Conservation (phyloP, 2,113 vertebrate genomes). For the Trachemys scripta region DNA sequence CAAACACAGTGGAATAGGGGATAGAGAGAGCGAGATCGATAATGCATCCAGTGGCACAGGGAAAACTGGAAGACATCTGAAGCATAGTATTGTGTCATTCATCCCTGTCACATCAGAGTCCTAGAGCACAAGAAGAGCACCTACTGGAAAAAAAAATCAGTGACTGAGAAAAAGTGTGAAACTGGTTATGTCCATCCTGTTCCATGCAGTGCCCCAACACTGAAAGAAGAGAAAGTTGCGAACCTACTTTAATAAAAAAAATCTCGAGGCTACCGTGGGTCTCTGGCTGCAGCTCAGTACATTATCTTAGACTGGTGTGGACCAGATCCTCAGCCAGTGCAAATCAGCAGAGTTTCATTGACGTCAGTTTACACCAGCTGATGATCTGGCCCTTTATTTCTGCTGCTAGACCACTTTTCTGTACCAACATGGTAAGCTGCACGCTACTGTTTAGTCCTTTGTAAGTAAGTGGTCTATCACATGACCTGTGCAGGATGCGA, state of each 20-base stretch:
- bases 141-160: neutral
- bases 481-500: neutral
- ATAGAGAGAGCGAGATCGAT: neutral
- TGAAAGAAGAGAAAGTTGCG: neutral
- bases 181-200: neutral
- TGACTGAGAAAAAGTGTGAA: neutral
- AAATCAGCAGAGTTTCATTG: neutral
- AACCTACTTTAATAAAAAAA: neutral
- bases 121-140: neutral
- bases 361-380: neutral
- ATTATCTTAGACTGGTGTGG: neutral
- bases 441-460: neutral
- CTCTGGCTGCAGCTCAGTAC: no score
- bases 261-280: neutral
- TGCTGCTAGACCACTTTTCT: no score
- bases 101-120: neutral
- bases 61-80: neutral
- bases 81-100: neutral
- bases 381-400: neutral
- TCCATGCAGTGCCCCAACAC: neutral
- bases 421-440: fast-evolving
- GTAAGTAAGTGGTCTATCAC: no score
- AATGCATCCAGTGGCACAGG: neutral
- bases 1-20: neutral
- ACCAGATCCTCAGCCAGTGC: neutral